These are phyloP conservation scores for Protonemura montana DNA, from an alignment of 2,888 invertebrate species.

Conservation along the genomic window DNA sequence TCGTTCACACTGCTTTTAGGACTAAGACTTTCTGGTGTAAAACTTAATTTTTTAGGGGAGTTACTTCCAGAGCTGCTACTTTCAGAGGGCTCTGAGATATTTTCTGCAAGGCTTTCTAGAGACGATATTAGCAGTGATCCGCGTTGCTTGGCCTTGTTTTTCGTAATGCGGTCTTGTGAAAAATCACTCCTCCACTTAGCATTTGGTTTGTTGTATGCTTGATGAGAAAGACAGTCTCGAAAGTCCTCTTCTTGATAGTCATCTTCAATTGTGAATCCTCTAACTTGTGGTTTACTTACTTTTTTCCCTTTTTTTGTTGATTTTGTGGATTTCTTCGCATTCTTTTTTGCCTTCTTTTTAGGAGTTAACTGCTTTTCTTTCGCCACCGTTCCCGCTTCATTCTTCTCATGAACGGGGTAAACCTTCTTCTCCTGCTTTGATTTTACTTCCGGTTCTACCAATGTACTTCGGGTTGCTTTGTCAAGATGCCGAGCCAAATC, in stretches of 20 bases:
- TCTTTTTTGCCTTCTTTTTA: slow-evolving; percentile 8
- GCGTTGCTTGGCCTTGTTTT: neutral
- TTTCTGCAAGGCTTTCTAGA: neutral
- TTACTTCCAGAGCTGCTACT: neutral
- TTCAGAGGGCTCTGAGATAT: neutral
- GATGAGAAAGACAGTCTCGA: neutral
- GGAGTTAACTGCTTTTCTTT: neutral
- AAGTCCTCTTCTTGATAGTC: neutral
- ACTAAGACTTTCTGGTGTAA: neutral
- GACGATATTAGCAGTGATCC: neutral
- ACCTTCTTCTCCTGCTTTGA: neutral
- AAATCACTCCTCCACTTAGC: neutral
- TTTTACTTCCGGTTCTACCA: neutral
- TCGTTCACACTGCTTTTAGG: neutral
- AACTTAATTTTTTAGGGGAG: neutral
- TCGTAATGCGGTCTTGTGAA: neutral
- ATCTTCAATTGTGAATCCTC: slow-evolving; percentile 2
- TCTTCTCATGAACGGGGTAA: neutral
- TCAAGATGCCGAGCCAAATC: slow-evolving; percentile 39
- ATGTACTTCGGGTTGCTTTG: neutral
- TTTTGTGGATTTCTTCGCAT: neutral
- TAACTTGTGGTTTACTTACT: neutral
- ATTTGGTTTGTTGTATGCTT: neutral
- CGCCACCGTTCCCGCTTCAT: neutral
- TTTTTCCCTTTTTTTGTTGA: slow-evolving; percentile 18